Evolutionary conservation across 2,797 vertebrate genomes (phyloP).

Genomic region (Chloroceryle inda): DNA sequence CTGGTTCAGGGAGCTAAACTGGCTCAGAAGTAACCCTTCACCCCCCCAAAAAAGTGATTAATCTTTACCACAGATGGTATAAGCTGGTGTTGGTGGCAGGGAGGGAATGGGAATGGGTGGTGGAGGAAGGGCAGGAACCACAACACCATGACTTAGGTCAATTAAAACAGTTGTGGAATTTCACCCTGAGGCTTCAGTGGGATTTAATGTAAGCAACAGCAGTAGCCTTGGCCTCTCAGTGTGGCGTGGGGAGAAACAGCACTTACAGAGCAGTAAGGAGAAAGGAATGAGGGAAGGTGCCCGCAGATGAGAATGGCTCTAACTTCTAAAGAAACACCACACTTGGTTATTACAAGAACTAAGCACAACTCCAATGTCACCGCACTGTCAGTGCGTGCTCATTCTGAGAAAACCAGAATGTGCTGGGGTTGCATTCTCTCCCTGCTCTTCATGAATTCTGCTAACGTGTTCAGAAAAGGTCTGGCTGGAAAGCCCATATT

Average conservation of each 20-base stretch:
- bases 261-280: slow-evolving; percentile 13
- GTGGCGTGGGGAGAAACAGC: slow-evolving; percentile 36
- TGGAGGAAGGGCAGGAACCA: slow-evolving; percentile 61
- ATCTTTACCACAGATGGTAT: neutral
- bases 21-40: neutral
- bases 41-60: neutral
- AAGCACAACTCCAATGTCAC: neutral
- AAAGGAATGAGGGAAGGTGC: slow-evolving; percentile 67
- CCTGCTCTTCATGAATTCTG: slow-evolving; percentile 26
- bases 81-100: neutral
- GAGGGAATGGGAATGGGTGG: neutral
- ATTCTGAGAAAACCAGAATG: slow-evolving; percentile 46
- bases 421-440: slow-evolving; percentile 54
- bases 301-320: neutral
- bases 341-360: slow-evolving; percentile 38
- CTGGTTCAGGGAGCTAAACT: slow-evolving; percentile 39
- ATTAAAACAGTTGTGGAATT: slow-evolving; percentile 60
- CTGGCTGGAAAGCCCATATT: slow-evolving; percentile 43
- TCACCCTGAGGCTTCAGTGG: slow-evolving; percentile 27
- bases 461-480: neutral
- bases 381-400: slow-evolving; percentile 14
- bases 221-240: slow-evolving; percentile 2
- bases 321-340: slow-evolving; percentile 34
- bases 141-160: slow-evolving; percentile 21
- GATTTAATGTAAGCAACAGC: neutral